phyloP scores from a whole-genome alignment of 1,140 invertebrate genomes.

The Brachionus sp. region DNA sequence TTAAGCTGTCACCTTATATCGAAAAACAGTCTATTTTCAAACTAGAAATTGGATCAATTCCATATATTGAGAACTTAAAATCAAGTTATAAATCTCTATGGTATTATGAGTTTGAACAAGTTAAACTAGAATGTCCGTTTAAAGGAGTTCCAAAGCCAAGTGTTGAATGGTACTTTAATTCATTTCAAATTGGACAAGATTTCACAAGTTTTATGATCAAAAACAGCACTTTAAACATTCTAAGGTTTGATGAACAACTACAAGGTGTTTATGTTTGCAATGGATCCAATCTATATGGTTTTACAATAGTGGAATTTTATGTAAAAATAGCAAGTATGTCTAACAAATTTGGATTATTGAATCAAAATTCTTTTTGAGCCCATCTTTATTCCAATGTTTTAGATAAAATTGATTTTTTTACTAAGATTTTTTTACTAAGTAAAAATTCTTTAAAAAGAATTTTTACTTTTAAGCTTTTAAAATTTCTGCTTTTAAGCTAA shows the following conservation, averaged over 20 bases:
- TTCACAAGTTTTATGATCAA: not conserved
- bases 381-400: too few relatives aligned
- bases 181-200: not conserved
- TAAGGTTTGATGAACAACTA: not conserved
- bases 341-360: not conserved
- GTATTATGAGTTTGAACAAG: not conserved
- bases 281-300: not conserved
- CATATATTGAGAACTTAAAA: not conserved
- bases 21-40: constrained; percentile 21
- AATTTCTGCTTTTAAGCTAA: too few relatives aligned
- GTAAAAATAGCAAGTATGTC: constrained; percentile 9
- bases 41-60: not conserved
- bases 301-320: not conserved
- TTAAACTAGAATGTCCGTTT: constrained; percentile 10
- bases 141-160: not conserved
- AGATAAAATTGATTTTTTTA: too few relatives aligned
- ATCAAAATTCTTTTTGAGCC: not conserved
- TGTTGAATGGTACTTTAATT: constrained; percentile 19
- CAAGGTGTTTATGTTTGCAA: constrained; percentile 19
- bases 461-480: too few relatives aligned
- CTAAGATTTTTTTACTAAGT: too few relatives aligned
- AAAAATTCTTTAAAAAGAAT: too few relatives aligned
- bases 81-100: not conserved
- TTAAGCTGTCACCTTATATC: not conserved
- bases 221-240: not conserved